phyloP scores from a whole-genome alignment of 2,113 vertebrate genomes.

The Lophotis ruficrista region DNA sequence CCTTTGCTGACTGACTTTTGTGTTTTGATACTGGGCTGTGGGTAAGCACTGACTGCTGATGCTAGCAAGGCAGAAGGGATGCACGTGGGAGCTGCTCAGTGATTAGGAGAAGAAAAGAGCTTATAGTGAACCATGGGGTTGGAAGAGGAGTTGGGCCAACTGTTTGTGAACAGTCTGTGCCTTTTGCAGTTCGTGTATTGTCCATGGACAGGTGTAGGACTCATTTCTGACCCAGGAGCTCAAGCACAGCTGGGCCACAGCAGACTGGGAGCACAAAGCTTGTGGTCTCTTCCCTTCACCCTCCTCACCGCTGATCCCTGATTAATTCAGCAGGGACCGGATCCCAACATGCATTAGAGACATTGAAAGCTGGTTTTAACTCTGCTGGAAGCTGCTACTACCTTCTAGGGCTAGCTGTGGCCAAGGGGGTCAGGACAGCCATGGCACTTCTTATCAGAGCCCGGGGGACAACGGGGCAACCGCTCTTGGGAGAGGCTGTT shows the following conservation, averaged over 20 bases:
- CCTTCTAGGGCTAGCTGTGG: neutral
- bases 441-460: neutral
- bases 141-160: neutral
- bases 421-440: neutral
- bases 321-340: neutral
- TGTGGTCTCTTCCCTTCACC: neutral
- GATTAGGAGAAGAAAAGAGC: neutral
- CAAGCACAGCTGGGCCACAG: neutral
- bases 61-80: neutral
- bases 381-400: neutral
- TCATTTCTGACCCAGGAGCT: neutral
- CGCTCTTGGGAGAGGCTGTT: neutral
- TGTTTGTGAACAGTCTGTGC: neutral
- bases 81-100: neutral
- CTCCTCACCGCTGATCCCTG: neutral
- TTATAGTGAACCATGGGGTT: neutral
- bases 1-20: neutral
- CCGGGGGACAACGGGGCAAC: fast-evolving
- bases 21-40: neutral
- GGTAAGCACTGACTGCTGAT: neutral
- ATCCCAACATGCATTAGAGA: neutral
- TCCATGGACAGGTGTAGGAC: neutral
- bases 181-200: neutral
- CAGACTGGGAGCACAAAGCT: neutral
- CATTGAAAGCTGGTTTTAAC: neutral